phyloP scores from a whole-genome alignment of 2,888 invertebrate species.

The Heliconius aoede region DNA sequence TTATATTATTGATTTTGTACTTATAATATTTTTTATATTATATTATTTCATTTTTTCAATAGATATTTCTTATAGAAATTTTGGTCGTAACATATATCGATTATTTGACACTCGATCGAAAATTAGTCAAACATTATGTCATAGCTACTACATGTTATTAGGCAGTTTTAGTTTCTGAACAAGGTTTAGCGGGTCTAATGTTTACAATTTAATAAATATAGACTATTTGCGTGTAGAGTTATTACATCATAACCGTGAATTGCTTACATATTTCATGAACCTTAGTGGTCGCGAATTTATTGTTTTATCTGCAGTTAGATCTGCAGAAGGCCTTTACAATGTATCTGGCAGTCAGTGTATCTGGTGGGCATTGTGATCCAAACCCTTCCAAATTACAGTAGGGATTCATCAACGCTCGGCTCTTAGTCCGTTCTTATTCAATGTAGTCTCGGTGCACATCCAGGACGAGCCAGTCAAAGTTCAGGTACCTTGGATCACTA shows the following conservation, averaged over 20 bases:
- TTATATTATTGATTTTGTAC: background rate
- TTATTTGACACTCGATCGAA: background rate
- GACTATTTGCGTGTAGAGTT: constrained; percentile 6
- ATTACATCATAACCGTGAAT: constrained; percentile 38
- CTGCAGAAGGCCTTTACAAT: too few relatives aligned
- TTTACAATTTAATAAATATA: constrained; percentile 30
- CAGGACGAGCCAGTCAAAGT: too few relatives aligned
- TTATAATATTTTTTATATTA: background rate
- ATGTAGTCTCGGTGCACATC: too few relatives aligned
- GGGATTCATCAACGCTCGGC: too few relatives aligned
- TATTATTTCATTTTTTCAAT: too few relatives aligned
- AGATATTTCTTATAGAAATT: too few relatives aligned
- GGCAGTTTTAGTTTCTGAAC: constrained; percentile 16
- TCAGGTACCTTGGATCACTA: too few relatives aligned
- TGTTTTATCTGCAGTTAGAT: too few relatives aligned
- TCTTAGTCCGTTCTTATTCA: too few relatives aligned
- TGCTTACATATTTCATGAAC: constrained; percentile 21
- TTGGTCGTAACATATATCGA: background rate
- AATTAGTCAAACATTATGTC: constrained; percentile 30
- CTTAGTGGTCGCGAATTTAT: constrained; percentile 3
- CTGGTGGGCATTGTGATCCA: too few relatives aligned
- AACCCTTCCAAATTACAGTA: too few relatives aligned
- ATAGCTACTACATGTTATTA: constrained; percentile 13
- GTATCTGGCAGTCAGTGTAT: too few relatives aligned
- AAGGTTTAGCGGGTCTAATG: constrained; percentile 4